A percentile compares a stretch with the other conserved stretches of the same genome.
Conservation (phyloP, 2,888 invertebrate genomes). For the Trachelus iudaicus region DNA sequence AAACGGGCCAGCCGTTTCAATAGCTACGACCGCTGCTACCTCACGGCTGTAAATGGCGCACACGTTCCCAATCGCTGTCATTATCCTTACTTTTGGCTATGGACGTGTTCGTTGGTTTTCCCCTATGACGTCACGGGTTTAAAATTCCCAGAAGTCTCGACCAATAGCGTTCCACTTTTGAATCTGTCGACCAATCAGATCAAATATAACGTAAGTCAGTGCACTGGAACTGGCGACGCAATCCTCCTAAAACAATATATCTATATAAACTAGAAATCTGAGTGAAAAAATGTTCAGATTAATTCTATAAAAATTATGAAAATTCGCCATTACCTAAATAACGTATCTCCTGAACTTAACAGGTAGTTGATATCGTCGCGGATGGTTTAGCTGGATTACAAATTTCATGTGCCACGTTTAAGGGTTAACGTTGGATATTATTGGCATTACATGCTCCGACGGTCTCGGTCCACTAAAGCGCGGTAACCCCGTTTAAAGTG, state of each 20-base stretch:
- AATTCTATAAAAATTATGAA: neutral
- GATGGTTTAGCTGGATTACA: slow-evolving; percentile 7
- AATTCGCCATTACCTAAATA: neutral
- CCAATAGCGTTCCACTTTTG: neutral
- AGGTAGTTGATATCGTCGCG: slow-evolving; percentile 15
- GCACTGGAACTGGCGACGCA: neutral
- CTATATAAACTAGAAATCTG: neutral
- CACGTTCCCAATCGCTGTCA: slow-evolving; percentile 23
- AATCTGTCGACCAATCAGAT: neutral
- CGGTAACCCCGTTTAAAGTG: slow-evolving; percentile 31
- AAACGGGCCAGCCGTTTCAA: slow-evolving; percentile 37
- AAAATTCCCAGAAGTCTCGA: neutral
- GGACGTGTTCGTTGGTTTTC: neutral
- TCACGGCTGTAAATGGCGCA: slow-evolving; percentile 36
- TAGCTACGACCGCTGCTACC: slow-evolving; percentile 18
- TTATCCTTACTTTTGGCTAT: slow-evolving; percentile 50
- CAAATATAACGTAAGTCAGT: neutral
- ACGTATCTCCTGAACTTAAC: slow-evolving; percentile 11
- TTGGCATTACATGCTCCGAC: slow-evolving; percentile 22
- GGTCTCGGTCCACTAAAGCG: slow-evolving; percentile 29
- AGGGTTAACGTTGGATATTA: slow-evolving; percentile 29
- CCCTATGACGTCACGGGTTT: neutral
- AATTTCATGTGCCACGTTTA: slow-evolving; percentile 24
- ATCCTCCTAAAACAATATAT: neutral
- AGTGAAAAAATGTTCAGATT: neutral